Evolutionary conservation across 2,113 vertebrate species (phyloP), one percentile per base, ranked within the genome.

Genomic region (Gymnogyps californianus): DNA sequence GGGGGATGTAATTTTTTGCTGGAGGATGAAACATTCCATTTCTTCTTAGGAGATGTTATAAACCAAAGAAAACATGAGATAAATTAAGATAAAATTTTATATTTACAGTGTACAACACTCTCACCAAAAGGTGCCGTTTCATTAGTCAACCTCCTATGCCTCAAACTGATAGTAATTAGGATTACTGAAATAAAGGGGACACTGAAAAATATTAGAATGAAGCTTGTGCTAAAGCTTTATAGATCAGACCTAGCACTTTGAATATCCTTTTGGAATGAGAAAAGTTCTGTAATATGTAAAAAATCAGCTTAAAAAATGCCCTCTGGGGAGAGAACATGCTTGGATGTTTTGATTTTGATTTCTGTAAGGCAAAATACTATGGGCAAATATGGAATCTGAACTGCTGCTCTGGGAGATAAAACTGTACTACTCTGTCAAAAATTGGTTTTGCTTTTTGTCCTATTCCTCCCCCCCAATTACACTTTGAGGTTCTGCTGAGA

Each of bases 111-210:
- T 44, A 69, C 12, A 51, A 20, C 12, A 5, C 5, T 54, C 44
- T 84, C 1, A 2, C 70, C 49, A 85, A 84, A 91, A 94, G 71
- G 31, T 83, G 44, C 38, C 0, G 0, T 82, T 87, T 69, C 59
- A 94, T 88, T 72, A 91, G 75, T 83, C 92, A 76, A 34, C 32
- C 20, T 86, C 44, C 57, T 88, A 11, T 91, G 64, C 57, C 36
- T 90, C 93, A 93, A 91, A 91, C 36, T 88, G 95, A 83, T 89
- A 91, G 83, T 94, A 90, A 95, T 93, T 91, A 88, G 83, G 59
- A 93, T 94, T 93, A 86, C 70, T 78, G 40, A 62, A 94, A 86
- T 76, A 88, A 94, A 94, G 10, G 42, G 49, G 16, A 76, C 69
- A 38, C 69, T 90, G 86, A 97, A 95, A 89, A 85, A 88, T 81